These are phyloP conservation scores for Pomacea canaliculata DNA, from an alignment of 2,888 invertebrate genomes.

Conservation along the genomic window DNA sequence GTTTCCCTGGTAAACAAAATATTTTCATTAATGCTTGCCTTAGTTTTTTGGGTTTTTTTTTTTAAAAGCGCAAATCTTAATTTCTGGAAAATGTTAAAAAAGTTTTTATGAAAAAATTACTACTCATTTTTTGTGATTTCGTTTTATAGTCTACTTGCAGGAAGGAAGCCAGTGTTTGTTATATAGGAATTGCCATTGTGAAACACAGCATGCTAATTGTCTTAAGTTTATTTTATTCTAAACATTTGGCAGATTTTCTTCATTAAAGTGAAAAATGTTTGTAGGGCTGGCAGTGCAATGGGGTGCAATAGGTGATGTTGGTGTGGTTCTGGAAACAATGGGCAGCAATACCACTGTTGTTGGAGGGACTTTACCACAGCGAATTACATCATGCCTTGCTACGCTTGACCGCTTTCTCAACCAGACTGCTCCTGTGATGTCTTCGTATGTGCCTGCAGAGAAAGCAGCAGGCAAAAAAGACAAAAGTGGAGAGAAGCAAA, in stretches of 20 bases:
- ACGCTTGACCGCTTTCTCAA: constrained; percentile 92
- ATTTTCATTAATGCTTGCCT: neutral
- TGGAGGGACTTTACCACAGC: constrained; percentile 95
- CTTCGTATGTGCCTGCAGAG: constrained; percentile 86
- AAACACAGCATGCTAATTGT: no score
- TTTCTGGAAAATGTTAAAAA: neutral
- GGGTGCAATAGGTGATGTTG: constrained; percentile 99
- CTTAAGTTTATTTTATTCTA: no score
- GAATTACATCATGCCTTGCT: constrained; percentile 91
- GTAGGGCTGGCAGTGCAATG: constrained; percentile 88
- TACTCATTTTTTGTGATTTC: neutral
- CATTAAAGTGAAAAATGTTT: neutral
- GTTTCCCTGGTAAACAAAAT: constrained; percentile 79
- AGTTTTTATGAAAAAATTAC: neutral
- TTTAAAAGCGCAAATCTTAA: neutral
- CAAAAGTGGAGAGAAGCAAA: constrained; percentile 72
- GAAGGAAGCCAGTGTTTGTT: no score
- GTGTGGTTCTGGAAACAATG: constrained; percentile 89
- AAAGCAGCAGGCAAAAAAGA: constrained; percentile 78
- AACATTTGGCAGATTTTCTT: neutral
- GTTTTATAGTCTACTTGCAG: no score
- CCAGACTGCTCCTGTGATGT: constrained; percentile 75
- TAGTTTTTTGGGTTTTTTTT: neutral
- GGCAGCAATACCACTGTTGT: constrained; percentile 89
- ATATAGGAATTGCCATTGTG: no score